Conservation (phyloP, 2,888 invertebrate genomes). For the Drosophila birchii region DNA sequence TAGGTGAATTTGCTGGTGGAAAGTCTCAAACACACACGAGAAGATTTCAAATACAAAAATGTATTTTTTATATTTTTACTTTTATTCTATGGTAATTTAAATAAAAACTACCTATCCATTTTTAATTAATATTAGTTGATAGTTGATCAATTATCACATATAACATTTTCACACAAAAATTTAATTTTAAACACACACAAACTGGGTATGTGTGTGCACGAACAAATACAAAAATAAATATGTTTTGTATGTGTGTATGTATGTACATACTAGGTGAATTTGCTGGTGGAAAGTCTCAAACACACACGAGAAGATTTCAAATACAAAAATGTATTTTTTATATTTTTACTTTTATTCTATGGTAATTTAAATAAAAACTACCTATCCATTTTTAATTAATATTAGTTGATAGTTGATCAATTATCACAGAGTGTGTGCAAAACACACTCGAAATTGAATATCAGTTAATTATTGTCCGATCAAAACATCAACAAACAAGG, state of each 20-base stretch:
- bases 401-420: too few species aligned
- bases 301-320: too few species aligned
- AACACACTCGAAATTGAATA: too few species aligned
- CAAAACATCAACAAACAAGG: too few species aligned
- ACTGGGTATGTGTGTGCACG: not conserved
- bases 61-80: not conserved
- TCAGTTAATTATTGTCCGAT: too few species aligned
- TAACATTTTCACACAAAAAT: slow-evolving; percentile 20
- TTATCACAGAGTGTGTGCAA: too few species aligned
- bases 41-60: too few species aligned
- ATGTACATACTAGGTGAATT: not conserved
- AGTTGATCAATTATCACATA: too few species aligned
- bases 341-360: not conserved
- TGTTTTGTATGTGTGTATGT: not conserved
- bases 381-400: not conserved
- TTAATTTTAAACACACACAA: slow-evolving; percentile 32
- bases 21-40: too few species aligned
- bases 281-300: not conserved
- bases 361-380: not conserved
- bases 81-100: not conserved
- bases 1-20: not conserved
- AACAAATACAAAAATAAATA: slow-evolving; percentile 23
- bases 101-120: not conserved
- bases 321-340: not conserved
- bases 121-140: not conserved